phyloP scores from a whole-genome alignment of 2,888 invertebrate genomes.

The Altica lythri region DNA sequence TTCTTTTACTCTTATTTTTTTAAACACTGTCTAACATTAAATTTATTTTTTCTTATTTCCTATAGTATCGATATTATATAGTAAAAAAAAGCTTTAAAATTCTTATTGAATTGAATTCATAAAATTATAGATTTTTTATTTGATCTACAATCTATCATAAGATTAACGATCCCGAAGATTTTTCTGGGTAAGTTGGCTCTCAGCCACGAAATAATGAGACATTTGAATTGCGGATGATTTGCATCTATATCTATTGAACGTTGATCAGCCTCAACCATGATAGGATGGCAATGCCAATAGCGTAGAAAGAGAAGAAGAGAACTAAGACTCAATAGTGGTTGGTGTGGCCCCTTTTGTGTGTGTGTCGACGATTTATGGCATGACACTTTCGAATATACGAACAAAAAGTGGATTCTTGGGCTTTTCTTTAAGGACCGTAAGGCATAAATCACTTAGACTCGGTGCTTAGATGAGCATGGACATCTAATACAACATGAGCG shows the following conservation, averaged over 20 bases:
- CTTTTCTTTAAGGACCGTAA: constrained; percentile 57
- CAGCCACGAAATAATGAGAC: constrained; percentile 17
- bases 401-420: constrained; percentile 58
- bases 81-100: no score
- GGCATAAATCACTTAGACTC: constrained; percentile 56
- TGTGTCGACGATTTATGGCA: constrained; percentile 55
- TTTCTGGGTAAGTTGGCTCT: not conserved
- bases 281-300: constrained; percentile 24
- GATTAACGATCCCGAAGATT: not conserved
- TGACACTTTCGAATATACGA: constrained; percentile 57
- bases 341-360: constrained; percentile 45
- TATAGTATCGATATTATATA: no score
- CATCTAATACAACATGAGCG: constrained; percentile 28
- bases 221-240: constrained; percentile 33
- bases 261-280: constrained; percentile 29
- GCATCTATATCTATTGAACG: constrained; percentile 32
- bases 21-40: no score
- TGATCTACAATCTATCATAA: no score
- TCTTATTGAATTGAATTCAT: no score
- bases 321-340: constrained; percentile 46
- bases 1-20: no score
- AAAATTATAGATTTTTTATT: no score
- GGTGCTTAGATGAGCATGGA: constrained; percentile 42
- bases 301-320: not conserved
- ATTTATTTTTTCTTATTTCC: no score